A percentile compares a stretch with the other conserved stretches of the same genome.
These are phyloP conservation scores for Danaus plexippus DNA, from an alignment of 1,140 invertebrate species.

Conservation along the genomic window DNA sequence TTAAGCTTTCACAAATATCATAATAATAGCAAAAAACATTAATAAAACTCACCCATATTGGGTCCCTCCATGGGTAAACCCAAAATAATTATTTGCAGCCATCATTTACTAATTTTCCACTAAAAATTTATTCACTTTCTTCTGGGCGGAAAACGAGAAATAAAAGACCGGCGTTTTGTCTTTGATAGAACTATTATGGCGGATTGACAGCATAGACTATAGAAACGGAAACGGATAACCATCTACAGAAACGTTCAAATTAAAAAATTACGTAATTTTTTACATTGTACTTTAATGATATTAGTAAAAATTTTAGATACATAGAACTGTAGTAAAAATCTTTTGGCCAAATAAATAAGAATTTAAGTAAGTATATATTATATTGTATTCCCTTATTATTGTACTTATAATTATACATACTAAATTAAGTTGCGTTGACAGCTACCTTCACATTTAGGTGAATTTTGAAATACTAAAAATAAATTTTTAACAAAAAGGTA, in stretches of 20 bases:
- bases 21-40: not conserved
- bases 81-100: conserved; percentile 94
- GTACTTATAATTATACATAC: no score
- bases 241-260: not conserved
- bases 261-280: not conserved
- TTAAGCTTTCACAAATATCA: no score
- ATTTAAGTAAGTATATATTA: no score
- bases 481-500: no score
- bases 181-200: conserved; percentile 55
- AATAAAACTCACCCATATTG: conserved; percentile 85
- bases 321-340: no score
- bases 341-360: no score
- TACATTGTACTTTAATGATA: no score
- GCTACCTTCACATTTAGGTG: no score
- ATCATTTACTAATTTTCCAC: conserved; percentile 74
- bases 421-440: no score
- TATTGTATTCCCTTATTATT: no score
- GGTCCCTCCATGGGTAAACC: conserved; percentile 91
- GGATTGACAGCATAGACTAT: conserved; percentile 33
- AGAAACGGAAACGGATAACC: conserved; percentile 2
- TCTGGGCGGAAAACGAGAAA: conserved; percentile 50
- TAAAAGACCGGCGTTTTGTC: conserved; percentile 65
- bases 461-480: no score
- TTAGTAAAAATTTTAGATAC: no score
- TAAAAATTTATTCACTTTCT: conserved; percentile 56